These are phyloP conservation scores for Crocallis elinguaria DNA, from an alignment of 2,888 invertebrate species.

Conservation along the genomic window DNA sequence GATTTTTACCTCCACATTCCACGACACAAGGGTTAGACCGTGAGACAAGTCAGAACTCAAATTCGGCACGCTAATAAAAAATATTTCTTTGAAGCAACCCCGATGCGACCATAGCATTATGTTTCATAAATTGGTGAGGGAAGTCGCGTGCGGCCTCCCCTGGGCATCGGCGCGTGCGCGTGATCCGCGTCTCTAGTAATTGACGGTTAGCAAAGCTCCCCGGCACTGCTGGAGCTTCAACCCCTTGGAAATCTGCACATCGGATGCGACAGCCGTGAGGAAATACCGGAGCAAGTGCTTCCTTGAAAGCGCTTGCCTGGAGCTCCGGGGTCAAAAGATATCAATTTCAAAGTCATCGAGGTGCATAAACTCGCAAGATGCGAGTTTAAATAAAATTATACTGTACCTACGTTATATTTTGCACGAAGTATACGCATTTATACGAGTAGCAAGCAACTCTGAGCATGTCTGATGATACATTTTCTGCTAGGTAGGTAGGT, in stretches of 20 bases:
- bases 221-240: conserved; percentile 71
- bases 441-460: too few relatives aligned
- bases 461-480: too few relatives aligned
- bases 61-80: conserved; percentile 5
- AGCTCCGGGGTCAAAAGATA: not conserved
- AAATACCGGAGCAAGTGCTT: conserved; percentile 59
- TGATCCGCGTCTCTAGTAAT: conserved; percentile 52
- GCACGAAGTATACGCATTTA: too few relatives aligned
- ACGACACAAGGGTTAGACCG: not conserved
- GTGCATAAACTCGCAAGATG: not conserved
- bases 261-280: conserved; percentile 69
- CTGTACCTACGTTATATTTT: too few relatives aligned
- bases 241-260: conserved; percentile 69
- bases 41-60: conserved; percentile 14
- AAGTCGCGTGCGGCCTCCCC: conserved; percentile 73
- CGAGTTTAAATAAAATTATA: too few relatives aligned
- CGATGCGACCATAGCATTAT: conserved; percentile 51
- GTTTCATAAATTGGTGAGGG: conserved; percentile 70
- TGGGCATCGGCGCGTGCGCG: conserved; percentile 72
- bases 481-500: too few relatives aligned
- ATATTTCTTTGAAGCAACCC: conserved; percentile 36
- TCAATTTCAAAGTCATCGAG: conserved; percentile 4
- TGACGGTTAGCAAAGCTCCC: conserved; percentile 57
- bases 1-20: not conserved
- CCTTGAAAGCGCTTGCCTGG: conserved; percentile 35